phyloP scores from a whole-genome alignment of 1,140 invertebrate genomes.

The Drosophila nigromelanica region DNA sequence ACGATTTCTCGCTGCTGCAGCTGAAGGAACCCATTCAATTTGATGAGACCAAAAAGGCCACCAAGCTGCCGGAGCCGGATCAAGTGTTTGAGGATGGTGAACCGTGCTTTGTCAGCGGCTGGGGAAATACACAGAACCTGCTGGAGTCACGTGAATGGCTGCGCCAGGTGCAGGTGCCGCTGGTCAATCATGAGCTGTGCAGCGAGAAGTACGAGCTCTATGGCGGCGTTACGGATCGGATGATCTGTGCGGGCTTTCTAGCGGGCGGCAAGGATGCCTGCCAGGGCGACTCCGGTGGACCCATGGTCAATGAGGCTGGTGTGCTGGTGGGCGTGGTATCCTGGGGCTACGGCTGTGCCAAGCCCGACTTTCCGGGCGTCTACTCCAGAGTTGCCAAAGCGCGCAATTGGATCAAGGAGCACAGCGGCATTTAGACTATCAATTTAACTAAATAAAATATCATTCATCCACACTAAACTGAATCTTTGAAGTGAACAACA shows the following conservation, averaged over 20 bases:
- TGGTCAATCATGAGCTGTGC: slow-evolving; percentile 84
- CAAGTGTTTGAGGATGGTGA: slow-evolving; percentile 69
- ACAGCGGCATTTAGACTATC: slow-evolving; percentile 64
- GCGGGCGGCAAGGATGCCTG: slow-evolving; percentile 88
- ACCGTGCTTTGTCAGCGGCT: slow-evolving; percentile 84
- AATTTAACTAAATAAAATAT: background rate
- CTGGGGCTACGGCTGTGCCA: slow-evolving; percentile 86
- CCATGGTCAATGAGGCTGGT: slow-evolving; percentile 65
- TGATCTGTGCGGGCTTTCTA: slow-evolving; percentile 92
- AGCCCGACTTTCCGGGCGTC: slow-evolving; percentile 85
- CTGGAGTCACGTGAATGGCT: slow-evolving; percentile 71
- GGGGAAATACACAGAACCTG: slow-evolving; percentile 84
- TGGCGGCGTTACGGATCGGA: slow-evolving; percentile 90
- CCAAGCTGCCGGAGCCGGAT: slow-evolving; percentile 59
- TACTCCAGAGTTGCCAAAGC: slow-evolving; percentile 85
- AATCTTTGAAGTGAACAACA: too few species aligned
- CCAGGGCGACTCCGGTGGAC: slow-evolving; percentile 85
- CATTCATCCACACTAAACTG: background rate
- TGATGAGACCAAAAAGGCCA: slow-evolving; percentile 66
- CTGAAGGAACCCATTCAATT: slow-evolving; percentile 71
- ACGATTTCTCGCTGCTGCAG: slow-evolving; percentile 81
- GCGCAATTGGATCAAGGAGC: slow-evolving; percentile 83
- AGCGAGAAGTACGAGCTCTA: too few species aligned
- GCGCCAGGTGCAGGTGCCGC: slow-evolving; percentile 84
- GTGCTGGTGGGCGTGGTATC: slow-evolving; percentile 85